Conservation (phyloP, 2,113 vertebrate genomes). For the Stegostoma tigrinum region DNA sequence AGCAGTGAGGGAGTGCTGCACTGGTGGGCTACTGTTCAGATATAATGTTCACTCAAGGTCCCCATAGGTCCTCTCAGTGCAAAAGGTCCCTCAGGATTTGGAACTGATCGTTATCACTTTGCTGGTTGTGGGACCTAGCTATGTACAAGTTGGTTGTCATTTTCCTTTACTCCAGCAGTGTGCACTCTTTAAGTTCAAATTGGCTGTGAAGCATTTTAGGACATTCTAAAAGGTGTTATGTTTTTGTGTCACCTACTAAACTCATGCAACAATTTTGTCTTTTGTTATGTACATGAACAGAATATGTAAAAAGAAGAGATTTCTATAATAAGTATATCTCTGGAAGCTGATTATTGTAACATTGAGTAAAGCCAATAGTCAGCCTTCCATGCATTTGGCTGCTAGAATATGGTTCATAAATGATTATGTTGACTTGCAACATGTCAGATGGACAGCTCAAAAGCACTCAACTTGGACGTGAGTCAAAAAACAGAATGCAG, state of each 20-base stretch:
- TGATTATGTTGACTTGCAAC: background rate
- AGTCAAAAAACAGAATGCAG: background rate
- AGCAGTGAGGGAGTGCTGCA: background rate
- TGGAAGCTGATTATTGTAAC: background rate
- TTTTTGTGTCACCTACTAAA: background rate
- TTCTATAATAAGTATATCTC: background rate
- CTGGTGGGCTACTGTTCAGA: background rate
- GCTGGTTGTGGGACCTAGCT: background rate
- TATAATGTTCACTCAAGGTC: no score
- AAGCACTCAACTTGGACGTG: background rate
- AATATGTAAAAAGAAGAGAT: background rate
- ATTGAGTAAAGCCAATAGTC: background rate
- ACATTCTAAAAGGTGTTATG: background rate
- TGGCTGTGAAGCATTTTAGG: background rate
- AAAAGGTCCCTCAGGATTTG: background rate
- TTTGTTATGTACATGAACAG: background rate
- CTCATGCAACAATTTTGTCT: background rate
- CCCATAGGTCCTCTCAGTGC: background rate
- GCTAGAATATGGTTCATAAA: background rate
- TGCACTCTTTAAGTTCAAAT: background rate
- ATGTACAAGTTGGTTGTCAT: background rate
- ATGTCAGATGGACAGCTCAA: background rate
- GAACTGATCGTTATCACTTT: background rate
- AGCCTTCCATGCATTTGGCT: background rate
- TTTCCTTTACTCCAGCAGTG: background rate